phyloP scores from a whole-genome alignment of 1,140 invertebrate species.

The Colletes latitarsis region DNA sequence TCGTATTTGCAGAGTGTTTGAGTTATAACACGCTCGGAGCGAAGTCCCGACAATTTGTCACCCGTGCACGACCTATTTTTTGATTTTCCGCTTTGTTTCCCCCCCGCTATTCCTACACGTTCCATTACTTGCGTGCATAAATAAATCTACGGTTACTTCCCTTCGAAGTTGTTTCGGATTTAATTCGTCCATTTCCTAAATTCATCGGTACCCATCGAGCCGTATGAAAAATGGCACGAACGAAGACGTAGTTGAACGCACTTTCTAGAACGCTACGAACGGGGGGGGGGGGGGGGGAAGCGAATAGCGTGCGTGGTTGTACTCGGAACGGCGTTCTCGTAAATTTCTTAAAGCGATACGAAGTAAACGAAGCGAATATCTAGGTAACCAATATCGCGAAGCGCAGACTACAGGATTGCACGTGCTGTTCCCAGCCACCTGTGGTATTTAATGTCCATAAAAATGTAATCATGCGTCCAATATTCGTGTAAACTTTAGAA shows the following conservation, averaged over 20 bases:
- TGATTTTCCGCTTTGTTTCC: background rate
- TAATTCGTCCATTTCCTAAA: background rate
- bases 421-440: background rate
- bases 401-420: background rate
- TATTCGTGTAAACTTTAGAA: background rate
- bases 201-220: background rate
- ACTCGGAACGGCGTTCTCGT: background rate
- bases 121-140: slow-evolving; percentile 22
- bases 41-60: slow-evolving; percentile 35
- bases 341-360: background rate
- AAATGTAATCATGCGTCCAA: background rate
- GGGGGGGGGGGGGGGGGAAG: too few relatives aligned
- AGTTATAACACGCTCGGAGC: slow-evolving; percentile 23
- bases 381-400: background rate
- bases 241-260: background rate
- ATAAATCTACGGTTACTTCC: slow-evolving; percentile 25
- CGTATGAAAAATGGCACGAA: background rate
- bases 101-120: background rate
- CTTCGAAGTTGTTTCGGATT: slow-evolving; percentile 6
- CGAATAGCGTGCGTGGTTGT: too few relatives aligned
- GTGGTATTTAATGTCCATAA: background rate
- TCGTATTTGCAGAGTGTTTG: slow-evolving; percentile 1
- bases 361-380: background rate
- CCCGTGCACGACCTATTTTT: slow-evolving; percentile 7
- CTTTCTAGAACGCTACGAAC: background rate